A percentile compares a stretch with the other conserved stretches of the same genome.
These are phyloP conservation scores for Sabatieria punctata DNA, from an alignment of 2,888 invertebrate species.

Conservation along the genomic window DNA sequence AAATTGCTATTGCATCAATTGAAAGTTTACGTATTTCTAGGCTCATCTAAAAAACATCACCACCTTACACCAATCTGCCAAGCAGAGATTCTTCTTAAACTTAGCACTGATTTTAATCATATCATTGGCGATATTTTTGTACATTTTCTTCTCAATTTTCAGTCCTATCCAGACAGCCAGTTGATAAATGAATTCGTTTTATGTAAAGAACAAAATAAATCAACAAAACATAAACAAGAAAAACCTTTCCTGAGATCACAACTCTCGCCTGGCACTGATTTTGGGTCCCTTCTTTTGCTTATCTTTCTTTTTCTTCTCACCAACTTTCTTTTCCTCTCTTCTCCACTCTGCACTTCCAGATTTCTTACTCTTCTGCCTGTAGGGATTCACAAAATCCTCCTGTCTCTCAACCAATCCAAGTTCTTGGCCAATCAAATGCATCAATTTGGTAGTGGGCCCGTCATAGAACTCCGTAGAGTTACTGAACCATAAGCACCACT, in stretches of 20 bases:
- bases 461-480: not conserved
- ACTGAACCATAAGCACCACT: not conserved
- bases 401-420: conserved; percentile 5
- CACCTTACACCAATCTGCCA: conserved; percentile 15
- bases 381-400: not conserved
- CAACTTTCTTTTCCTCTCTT: not conserved
- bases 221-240: no score
- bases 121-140: conserved; percentile 16
- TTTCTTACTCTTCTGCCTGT: not conserved
- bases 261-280: not conserved
- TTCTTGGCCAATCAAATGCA: conserved; percentile 1
- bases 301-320: not conserved
- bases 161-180: conserved; percentile 8
- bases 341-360: not conserved
- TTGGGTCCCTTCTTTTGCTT: not conserved
- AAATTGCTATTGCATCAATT: no score
- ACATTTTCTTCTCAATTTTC: conserved; percentile 17
- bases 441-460: not conserved
- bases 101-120: conserved; percentile 18
- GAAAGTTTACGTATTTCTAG: conserved; percentile 5
- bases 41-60: conserved; percentile 12
- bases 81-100: conserved; percentile 17
- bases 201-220: no score
- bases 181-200: no score
- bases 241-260: no score